phyloP scores from a whole-genome alignment of 2,113 vertebrate genomes.

The Clarias magur region DNA sequence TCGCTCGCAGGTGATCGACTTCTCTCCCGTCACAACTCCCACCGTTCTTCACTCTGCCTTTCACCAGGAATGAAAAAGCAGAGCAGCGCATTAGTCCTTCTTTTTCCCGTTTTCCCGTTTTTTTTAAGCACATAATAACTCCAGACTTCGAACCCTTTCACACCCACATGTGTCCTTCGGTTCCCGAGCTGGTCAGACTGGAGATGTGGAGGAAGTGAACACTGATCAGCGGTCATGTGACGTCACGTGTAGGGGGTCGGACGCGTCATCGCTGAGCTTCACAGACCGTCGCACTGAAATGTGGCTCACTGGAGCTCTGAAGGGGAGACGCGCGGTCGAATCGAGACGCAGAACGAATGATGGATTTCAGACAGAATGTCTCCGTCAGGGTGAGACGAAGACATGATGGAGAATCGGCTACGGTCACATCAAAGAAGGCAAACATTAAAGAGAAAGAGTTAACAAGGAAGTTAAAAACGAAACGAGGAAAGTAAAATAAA shows the following conservation, averaged over 20 bases:
- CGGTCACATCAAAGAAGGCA: too few relatives aligned
- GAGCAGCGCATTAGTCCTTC: background rate
- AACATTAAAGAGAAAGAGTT: too few relatives aligned
- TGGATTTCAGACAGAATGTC: background rate
- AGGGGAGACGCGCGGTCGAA: background rate
- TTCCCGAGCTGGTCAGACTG: constrained; percentile 25
- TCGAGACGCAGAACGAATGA: background rate
- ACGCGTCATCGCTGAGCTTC: constrained; percentile 36
- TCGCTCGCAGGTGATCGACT: background rate
- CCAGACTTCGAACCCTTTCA: background rate
- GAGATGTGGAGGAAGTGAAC: constrained; percentile 26
- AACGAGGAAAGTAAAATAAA: too few relatives aligned
- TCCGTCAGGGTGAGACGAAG: background rate
- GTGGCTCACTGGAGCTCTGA: background rate
- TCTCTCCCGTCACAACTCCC: background rate
- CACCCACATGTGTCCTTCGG: constrained; percentile 9
- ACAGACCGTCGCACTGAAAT: constrained; percentile 14
- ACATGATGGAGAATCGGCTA: background rate
- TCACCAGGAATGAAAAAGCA: background rate
- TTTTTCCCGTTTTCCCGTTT: background rate
- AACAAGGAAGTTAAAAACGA: too few relatives aligned
- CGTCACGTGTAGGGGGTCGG: constrained; percentile 35
- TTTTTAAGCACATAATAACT: background rate
- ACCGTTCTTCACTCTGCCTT: background rate
- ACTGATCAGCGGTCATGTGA: constrained; percentile 31